Conservation (phyloP, 2,888 invertebrate species). For the Dynastes hyllus region DNA sequence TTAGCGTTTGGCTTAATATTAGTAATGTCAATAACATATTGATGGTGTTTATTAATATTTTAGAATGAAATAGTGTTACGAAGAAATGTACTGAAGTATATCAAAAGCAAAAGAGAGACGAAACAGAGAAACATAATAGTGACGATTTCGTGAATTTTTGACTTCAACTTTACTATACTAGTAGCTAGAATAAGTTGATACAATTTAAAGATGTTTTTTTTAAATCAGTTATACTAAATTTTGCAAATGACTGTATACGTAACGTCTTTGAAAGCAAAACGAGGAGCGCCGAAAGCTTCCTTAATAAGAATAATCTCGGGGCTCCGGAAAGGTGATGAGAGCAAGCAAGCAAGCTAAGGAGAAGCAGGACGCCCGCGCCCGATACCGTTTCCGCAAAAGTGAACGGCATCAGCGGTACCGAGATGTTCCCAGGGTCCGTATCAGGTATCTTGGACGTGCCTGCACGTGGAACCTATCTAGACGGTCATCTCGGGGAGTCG, state of each 20-base stretch:
- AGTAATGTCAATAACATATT: too few species aligned
- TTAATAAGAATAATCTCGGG: slow-evolving; percentile 3
- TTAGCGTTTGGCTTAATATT: too few species aligned
- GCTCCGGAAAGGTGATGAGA: slow-evolving; percentile 14
- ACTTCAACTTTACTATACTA: too few species aligned
- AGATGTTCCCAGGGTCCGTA: slow-evolving; percentile 60
- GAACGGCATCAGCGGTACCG: slow-evolving; percentile 51
- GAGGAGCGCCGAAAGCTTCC: slow-evolving; percentile 40
- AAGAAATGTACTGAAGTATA: too few species aligned
- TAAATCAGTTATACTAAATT: neutral
- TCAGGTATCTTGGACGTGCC: slow-evolving; percentile 65
- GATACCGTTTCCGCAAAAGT: slow-evolving; percentile 55
- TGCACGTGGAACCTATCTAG: slow-evolving; percentile 68
- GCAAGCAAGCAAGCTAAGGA: slow-evolving; percentile 12
- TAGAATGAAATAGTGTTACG: too few species aligned
- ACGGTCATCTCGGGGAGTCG: slow-evolving; percentile 63
- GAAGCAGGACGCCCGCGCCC: slow-evolving; percentile 40
- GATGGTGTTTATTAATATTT: too few species aligned
- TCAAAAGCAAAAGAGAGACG: too few species aligned
- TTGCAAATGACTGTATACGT: neutral
- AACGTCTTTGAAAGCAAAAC: slow-evolving; percentile 16
- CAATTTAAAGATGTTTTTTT: neutral
- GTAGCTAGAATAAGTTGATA: too few species aligned
- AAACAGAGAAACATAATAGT: too few species aligned
- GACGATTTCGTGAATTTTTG: too few species aligned